Conservation (phyloP, 2,888 invertebrate genomes). For the Sphaeridia pumilis region DNA sequence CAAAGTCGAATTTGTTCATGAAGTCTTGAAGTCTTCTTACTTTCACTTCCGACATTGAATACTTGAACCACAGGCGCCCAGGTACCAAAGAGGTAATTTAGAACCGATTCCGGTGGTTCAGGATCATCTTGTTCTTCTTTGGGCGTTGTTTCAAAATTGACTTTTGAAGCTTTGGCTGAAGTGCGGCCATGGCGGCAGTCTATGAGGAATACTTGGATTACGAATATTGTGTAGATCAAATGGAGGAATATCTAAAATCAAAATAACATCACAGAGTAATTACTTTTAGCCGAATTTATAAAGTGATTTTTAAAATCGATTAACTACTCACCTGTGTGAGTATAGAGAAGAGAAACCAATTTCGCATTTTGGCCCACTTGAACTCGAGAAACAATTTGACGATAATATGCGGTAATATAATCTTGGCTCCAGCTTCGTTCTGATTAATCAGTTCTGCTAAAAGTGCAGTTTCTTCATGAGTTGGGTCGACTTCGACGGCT, state of each 20-base stretch:
- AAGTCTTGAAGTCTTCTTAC: neutral
- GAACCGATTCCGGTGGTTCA: neutral
- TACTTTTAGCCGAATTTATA: neutral
- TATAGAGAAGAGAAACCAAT: conserved; percentile 3
- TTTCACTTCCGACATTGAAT: conserved; percentile 1
- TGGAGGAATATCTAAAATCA: neutral
- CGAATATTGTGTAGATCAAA: neutral
- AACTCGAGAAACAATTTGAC: conserved; percentile 13
- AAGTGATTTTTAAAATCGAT: neutral
- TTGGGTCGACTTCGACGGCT: neutral
- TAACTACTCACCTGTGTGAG: conserved; percentile 1
- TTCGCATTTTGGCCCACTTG: conserved; percentile 15
- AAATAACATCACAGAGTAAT: neutral
- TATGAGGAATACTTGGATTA: neutral
- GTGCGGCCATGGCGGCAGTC: neutral
- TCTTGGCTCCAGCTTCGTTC: conserved; percentile 3
- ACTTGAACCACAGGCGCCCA: neutral
- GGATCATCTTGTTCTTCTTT: neutral
- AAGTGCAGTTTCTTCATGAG: conserved; percentile 5
- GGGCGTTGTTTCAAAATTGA: neutral
- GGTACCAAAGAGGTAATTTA: neutral
- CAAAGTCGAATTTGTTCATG: neutral
- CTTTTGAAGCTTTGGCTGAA: neutral
- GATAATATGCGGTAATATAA: conserved; percentile 10
- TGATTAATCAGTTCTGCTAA: conserved; percentile 12